Base-by-base conservation (phyloP, 2,888 invertebrate genomes). In the Patella depressa region DNA sequence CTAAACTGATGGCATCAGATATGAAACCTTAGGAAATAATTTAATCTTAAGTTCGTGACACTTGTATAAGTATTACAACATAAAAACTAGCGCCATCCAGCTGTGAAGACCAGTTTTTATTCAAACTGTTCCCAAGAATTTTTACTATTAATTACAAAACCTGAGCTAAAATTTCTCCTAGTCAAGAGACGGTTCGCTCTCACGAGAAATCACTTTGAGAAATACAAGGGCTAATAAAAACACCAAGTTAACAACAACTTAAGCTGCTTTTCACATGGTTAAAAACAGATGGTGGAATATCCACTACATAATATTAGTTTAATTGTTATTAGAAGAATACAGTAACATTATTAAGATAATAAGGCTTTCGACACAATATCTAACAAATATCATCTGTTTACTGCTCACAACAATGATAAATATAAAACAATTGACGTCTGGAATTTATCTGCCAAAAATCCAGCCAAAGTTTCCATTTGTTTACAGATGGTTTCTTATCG, bases 141-240 rank as follows among this genome's bases (percentile, higher is more conserved):
- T 65, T 65, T 65, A 65, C 65, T 65, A 65, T n/a, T 65, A 65
- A 65, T 65, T 65, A 65, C 9, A 65, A 65, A 65, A 19, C 65
- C 65, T 24, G 19, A n/a, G 24, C 12, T 65, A 65, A 24, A 65
- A 45, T 45, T 45, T 45, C 45, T 45, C 45, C 45, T 45, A 45
- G 45, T 45, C 45, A 9, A 9, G 45, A 45, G 45, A 45, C 3
- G 0, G 45, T 45, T 9, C 7, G 45, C 45, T 45, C 45, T 45
- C 45, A 45, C 45, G 45, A 45, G 45, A 45, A 45, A 45, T 45
- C 9, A 45, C 45, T 45, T 45, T 45, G 45, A 45, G 7, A 45
- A 45, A 45, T 45, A 45, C 45, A 45, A 45, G 45, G 45, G 45
- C 45, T 45, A 45, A 45, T 45, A 45, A 45, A 45, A 45, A 45